Evolutionary conservation across 1,140 invertebrate species (phyloP), one percentile per base, ranked within the genome.

Genomic region (Rhizoglyphus robini): DNA sequence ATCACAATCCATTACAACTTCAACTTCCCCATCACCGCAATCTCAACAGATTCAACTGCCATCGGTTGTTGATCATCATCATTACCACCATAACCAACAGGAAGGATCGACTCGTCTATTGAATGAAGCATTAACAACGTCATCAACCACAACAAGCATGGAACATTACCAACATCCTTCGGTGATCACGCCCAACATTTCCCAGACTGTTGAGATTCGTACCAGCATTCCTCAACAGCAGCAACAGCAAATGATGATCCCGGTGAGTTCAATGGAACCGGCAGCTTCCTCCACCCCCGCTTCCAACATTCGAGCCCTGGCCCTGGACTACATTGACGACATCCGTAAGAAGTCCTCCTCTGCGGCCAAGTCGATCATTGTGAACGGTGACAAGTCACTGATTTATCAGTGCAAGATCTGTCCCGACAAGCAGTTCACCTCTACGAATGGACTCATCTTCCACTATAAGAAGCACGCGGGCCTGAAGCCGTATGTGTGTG

Each of bases 401-500:
- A 32, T 60, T 11, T 60, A 60, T 46, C 58, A 60, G 65, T 84
- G 83, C 72, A 79, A 80, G 59, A 83, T 84, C 48, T 84, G 83
- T 68, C 77, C 80, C 67, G 79, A 82, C 27, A 81, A 83, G 64
- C 79, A 77, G 61, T 84, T 84, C 69, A 84, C 83, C 20, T 82
- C 83, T 13, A 79, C 79, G 30, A 82, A 83, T 25, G 84, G 83
- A 4, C 75, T 84, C 1, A 80, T 83, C 58, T 83, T 82, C 36
- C 83, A 85, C 71, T 84, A 84, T 71, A 74, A 82, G 34, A 83
- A 82, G 71, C 83, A 85, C 74, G 82, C 83, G 46, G 83, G 80
- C 78, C 83, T 84, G 61, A 84, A 84, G 69, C 82, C 83, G 2
- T 85, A 83, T 69, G 78, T 81, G 60, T 85, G 83, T 73, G 74